Evolutionary conservation across 2,113 vertebrate genomes (phyloP).

Genomic region (Zeus faber): DNA sequence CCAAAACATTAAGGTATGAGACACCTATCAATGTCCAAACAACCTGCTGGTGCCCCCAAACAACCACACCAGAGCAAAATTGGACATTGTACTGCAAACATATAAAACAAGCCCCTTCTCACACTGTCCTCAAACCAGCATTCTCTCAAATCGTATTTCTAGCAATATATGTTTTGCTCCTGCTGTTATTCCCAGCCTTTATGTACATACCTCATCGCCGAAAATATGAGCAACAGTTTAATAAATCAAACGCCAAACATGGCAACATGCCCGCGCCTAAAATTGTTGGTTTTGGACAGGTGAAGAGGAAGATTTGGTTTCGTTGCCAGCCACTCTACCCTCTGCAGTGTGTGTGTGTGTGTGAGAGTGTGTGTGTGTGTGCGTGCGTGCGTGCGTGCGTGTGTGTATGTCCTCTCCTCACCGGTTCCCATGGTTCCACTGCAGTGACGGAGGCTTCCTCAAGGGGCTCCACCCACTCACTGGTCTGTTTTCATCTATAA

Average conservation of each 20-base stretch:
- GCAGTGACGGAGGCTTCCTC: slow-evolving; percentile 53
- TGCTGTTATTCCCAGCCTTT: too few species aligned
- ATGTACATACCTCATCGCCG: too few species aligned
- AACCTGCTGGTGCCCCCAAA: too few species aligned
- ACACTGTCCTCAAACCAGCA: too few species aligned
- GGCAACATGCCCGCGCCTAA: too few species aligned
- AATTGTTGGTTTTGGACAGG: slow-evolving; percentile 38
- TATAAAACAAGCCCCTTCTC: too few species aligned
- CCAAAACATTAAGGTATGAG: too few species aligned
- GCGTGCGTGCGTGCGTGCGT: neutral
- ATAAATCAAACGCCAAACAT: slow-evolving; percentile 41
- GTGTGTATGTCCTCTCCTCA: slow-evolving; percentile 26
- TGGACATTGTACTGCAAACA: too few species aligned
- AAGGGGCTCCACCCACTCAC: slow-evolving; percentile 67
- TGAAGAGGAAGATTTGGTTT: slow-evolving; percentile 24
- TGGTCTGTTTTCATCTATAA: slow-evolving; percentile 73
- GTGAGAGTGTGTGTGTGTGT: slow-evolving; percentile 8
- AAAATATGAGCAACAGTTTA: slow-evolving; percentile 5
- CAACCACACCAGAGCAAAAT: too few species aligned
- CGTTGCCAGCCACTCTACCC: too few species aligned
- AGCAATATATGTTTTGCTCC: slow-evolving; percentile 22
- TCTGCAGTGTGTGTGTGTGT: slow-evolving; percentile 17
- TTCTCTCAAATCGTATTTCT: too few species aligned
- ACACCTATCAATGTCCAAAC: too few species aligned
- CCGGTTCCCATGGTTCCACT: slow-evolving; percentile 72